A percentile compares a stretch with the other conserved stretches of the same genome.
These are phyloP conservation scores for Bruchidius siliquastri DNA, from an alignment of 2,888 invertebrate species.

Conservation along the genomic window DNA sequence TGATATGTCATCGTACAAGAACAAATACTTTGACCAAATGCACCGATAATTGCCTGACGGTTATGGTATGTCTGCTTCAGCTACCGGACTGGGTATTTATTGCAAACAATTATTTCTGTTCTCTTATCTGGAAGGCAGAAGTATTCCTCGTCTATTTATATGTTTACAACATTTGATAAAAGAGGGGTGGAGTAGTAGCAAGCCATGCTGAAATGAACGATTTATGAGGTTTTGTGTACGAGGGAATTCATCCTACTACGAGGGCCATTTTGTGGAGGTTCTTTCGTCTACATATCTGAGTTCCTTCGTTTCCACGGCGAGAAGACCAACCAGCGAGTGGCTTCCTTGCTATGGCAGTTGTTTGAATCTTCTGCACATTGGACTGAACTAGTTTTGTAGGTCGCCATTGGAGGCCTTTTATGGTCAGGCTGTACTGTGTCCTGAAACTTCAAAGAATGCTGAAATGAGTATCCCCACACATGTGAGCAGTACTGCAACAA, in stretches of 20 bases:
- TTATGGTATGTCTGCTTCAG: background rate
- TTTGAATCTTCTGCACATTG: too few relatives aligned
- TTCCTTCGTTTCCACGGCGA: too few relatives aligned
- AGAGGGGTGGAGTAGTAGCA: background rate
- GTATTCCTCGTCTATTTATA: background rate
- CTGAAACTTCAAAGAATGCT: too few relatives aligned
- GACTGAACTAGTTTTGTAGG: too few relatives aligned
- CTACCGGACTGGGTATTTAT: background rate
- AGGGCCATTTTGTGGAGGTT: too few relatives aligned
- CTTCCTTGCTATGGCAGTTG: too few relatives aligned
- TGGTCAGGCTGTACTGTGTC: too few relatives aligned
- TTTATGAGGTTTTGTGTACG: background rate
- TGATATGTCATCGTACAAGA: background rate
- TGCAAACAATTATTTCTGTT: background rate
- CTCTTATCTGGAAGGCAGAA: background rate
- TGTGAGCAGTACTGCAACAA: too few relatives aligned
- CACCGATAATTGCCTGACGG: background rate
- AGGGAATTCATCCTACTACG: background rate
- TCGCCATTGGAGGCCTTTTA: too few relatives aligned
- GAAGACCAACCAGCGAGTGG: too few relatives aligned
- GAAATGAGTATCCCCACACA: too few relatives aligned
- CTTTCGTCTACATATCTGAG: too few relatives aligned
- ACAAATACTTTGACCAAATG: background rate
- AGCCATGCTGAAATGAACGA: background rate
- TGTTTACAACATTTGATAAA: background rate